Conservation (phyloP, 2,113 vertebrate species). For the Menura novaehollandiae region DNA sequence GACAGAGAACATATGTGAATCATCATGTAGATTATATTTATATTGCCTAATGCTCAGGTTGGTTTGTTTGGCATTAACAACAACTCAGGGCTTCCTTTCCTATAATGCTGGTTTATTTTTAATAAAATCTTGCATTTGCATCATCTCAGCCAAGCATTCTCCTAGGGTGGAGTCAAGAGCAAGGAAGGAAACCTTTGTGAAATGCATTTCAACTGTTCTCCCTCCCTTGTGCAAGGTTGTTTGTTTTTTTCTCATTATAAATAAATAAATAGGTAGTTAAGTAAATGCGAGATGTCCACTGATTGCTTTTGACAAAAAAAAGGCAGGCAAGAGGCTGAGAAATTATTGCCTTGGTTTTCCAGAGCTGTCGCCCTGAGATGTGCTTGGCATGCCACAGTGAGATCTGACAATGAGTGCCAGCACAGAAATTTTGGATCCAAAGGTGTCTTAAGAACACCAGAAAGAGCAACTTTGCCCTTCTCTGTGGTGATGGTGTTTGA, state of each 20-base stretch:
- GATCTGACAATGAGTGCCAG: background rate
- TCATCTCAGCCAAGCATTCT: background rate
- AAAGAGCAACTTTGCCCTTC: background rate
- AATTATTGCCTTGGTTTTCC: background rate
- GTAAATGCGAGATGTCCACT: background rate
- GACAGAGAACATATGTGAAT: slow-evolving; percentile 20
- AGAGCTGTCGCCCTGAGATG: background rate
- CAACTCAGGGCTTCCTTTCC: background rate
- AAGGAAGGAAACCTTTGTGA: background rate
- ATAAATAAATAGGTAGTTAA: background rate
- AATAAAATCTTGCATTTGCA: slow-evolving; percentile 23
- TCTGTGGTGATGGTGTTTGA: background rate
- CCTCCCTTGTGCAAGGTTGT: background rate
- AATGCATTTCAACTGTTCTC: background rate
- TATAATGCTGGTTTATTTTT: slow-evolving; percentile 34
- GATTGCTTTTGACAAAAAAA: background rate
- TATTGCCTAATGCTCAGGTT: slow-evolving; percentile 27
- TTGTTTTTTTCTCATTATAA: background rate
- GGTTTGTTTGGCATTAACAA: slow-evolving; percentile 51
- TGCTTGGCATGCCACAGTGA: background rate
- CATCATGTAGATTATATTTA: slow-evolving; percentile 43
- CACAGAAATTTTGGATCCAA: background rate
- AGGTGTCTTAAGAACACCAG: background rate
- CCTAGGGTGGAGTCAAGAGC: background rate
- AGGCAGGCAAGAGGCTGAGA: background rate